phyloP scores from a whole-genome alignment of 2,113 vertebrate species.

The Neolamprologus brichardi region DNA sequence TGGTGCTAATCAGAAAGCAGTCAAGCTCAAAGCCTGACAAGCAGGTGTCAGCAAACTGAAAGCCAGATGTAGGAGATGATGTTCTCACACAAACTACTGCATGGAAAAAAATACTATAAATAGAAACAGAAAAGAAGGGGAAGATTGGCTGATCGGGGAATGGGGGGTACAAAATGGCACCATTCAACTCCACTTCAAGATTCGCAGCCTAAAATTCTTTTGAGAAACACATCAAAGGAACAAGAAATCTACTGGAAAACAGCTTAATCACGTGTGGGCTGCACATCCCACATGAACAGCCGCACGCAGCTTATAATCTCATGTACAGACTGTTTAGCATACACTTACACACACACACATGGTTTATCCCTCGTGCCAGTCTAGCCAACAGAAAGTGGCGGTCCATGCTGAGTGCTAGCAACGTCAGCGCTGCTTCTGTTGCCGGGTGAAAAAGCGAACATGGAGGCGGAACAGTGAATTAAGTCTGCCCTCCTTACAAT shows the following conservation, averaged over 20 bases:
- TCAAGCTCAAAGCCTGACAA: neutral
- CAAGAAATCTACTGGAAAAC: neutral
- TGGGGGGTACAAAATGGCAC: neutral
- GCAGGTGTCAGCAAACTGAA: neutral
- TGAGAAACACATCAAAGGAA: neutral
- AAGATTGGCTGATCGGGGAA: neutral
- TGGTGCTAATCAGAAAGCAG: neutral
- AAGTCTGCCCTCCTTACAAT: conserved; percentile 62
- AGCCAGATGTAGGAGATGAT: neutral
- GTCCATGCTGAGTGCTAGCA: conserved; percentile 23
- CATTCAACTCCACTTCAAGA: neutral
- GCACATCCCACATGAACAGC: conserved; percentile 22
- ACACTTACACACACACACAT: conserved; percentile 5
- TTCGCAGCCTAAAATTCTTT: neutral
- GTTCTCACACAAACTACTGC: neutral
- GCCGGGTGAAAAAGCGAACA: conserved; percentile 63
- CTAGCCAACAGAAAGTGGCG: conserved; percentile 64
- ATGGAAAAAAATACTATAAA: neutral
- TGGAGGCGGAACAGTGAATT: conserved; percentile 58
- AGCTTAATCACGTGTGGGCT: neutral
- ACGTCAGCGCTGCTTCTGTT: conserved; percentile 65
- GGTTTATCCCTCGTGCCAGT: conserved; percentile 15
- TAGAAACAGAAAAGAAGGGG: neutral
- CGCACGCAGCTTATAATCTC: conserved; percentile 21
- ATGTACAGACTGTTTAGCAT: conserved; percentile 29